Conservation (phyloP, 2,797 vertebrate genomes). For the Argya squamiceps region DNA sequence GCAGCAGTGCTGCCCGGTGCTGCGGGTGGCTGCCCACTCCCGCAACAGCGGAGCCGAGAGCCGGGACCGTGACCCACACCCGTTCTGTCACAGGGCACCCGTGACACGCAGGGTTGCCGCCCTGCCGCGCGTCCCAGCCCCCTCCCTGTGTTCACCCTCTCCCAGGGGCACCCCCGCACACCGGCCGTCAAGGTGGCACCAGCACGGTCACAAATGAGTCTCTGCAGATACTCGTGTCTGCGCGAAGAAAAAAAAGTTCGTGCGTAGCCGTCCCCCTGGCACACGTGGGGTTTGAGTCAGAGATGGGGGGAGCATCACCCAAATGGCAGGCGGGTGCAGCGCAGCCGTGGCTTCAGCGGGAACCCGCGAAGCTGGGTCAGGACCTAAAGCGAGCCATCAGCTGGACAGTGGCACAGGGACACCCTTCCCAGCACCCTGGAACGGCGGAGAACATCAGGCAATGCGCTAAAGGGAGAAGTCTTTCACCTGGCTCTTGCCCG, state of each 20-base stretch:
- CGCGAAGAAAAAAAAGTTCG: rapidly evolving
- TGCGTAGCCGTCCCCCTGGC: rapidly evolving
- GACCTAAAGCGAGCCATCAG: not conserved
- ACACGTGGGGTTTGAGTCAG: rapidly evolving
- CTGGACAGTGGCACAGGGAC: rapidly evolving
- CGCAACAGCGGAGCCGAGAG: not conserved
- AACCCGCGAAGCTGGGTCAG: not conserved
- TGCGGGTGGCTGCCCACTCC: not conserved
- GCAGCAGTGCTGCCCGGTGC: no score
- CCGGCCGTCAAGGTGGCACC: not conserved
- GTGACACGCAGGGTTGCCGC: no score
- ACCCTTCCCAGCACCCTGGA: not conserved
- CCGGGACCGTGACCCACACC: not conserved
- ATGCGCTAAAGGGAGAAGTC: not conserved
- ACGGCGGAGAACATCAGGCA: rapidly evolving
- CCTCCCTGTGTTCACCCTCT: rapidly evolving
- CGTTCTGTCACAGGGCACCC: not conserved
- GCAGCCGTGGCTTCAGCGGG: not conserved
- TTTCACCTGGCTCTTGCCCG: not conserved
- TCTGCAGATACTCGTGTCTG: no score
- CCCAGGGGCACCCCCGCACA: no score
- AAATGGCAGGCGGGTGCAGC: rapidly evolving
- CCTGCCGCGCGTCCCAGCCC: not conserved
- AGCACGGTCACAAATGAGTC: rapidly evolving
- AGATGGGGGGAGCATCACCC: not conserved